Base-by-base conservation (phyloP, 64 coral and sea anemone species). In the Stylophora pistillata region DNA sequence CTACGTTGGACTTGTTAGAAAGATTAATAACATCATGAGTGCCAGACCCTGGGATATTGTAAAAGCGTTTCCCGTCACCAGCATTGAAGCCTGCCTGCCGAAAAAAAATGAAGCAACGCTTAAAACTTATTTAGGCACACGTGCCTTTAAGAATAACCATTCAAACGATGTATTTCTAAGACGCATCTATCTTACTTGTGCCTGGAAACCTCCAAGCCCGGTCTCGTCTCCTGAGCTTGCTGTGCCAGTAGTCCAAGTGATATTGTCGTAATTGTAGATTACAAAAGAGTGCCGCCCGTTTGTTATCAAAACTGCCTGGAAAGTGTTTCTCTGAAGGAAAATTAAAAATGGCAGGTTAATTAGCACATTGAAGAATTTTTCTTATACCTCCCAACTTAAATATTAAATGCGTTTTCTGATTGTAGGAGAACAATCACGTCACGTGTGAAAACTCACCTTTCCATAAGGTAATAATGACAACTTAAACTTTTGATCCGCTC, bases 201-300 rank as follows among this genome's bases (percentile, higher is more conserved):
- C 74, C 7, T 73, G 58, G 16, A 1, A 78, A 15, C 81, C 81
- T 37, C 85, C 86, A 28, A 82, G 76, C 54, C 78, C 92, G 5
- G 41, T 2, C 5, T 30, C 11, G 32, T 65, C 69, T 13, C 86
- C 78, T 56, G 30, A 33, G 61, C 78, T 88, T 5, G 32, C 70
- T 1, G 52, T 78, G 15, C 91, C 91, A 59, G 91, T 89, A 54
- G 92, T 94, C 92, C 92, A 94, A 41, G 52, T 72, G 58, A 94
- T 71, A 56, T 75, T 78, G n/a, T 82, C 76, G 29, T 94, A 94
- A 81, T 85, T 74, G 56, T 84, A 89, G 16, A 82, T 89, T 17
- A 76, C 86, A 58, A 94, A 94, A 17, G 92, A 94, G 54, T 77
- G 78, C 23, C 78, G 53, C 21, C 92, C 92, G n/a, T 89, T 84